phyloP scores from a whole-genome alignment of 2,113 vertebrate species.

The Lepidothrix coronata region DNA sequence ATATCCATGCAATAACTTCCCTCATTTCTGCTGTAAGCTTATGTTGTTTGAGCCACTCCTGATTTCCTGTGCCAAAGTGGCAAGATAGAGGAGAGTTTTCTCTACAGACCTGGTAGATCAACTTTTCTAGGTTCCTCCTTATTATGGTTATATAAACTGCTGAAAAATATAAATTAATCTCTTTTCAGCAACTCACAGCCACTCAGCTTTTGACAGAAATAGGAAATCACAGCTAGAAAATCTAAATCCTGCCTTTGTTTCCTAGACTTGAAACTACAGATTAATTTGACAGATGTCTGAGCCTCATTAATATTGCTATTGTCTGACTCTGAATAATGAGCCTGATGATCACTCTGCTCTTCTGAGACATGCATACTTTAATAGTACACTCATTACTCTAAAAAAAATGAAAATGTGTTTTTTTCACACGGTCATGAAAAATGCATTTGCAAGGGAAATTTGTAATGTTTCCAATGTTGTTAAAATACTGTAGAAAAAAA shows the following conservation, averaged over 20 bases:
- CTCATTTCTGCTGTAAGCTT: background rate
- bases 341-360: background rate
- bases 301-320: constrained; percentile 38
- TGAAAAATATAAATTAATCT: background rate
- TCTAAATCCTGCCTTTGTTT: constrained; percentile 5
- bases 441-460: background rate
- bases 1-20: background rate
- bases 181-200: background rate
- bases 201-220: constrained; percentile 17
- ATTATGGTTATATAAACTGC: background rate
- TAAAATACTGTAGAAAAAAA: background rate
- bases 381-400: background rate
- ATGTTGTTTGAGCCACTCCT: background rate
- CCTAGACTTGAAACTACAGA: background rate
- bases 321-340: constrained; percentile 25
- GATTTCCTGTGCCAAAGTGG: background rate
- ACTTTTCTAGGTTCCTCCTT: background rate
- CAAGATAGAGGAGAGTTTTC: background rate
- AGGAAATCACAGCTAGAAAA: constrained; percentile 36
- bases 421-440: background rate
- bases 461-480: background rate
- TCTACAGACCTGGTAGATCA: background rate
- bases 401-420: background rate
- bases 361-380: background rate
- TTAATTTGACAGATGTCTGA: constrained; percentile 41